Percentiles rank a stretch among this genome's conserved stretches.
Evolutionary conservation across 2,113 vertebrate genomes (phyloP).

Genomic region (Tragulus kanchil): DNA sequence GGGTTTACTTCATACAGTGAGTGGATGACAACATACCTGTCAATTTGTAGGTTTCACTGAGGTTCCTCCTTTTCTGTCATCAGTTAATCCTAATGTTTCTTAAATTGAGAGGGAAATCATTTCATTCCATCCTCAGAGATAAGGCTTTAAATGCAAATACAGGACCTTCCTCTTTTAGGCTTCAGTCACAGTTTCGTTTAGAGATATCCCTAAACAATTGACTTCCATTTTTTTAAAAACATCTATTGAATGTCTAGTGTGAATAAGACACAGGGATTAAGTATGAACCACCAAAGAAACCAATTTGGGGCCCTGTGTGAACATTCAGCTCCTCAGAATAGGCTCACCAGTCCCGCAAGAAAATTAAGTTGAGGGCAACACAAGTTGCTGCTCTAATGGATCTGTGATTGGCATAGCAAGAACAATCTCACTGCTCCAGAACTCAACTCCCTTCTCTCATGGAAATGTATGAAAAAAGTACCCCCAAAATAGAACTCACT

Average conservation of each 20-base stretch:
- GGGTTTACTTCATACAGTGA: not conserved
- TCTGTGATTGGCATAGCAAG: not conserved
- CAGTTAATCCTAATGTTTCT: not conserved
- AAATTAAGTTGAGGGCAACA: not conserved
- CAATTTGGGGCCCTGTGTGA: not conserved
- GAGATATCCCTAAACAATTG: not conserved
- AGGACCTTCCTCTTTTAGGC: not conserved
- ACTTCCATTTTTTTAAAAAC: not conserved
- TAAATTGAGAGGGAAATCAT: not conserved
- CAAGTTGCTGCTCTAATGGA: not conserved
- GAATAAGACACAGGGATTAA: not conserved
- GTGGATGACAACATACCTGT: not conserved
- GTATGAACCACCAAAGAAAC: not conserved
- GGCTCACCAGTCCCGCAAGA: not conserved
- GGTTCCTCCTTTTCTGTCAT: not conserved
- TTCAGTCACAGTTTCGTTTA: slow-evolving; percentile 19
- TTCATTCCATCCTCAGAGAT: not conserved
- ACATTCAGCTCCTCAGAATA: not conserved
- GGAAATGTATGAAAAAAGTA: not conserved
- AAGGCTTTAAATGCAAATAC: not conserved
- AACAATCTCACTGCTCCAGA: not conserved
- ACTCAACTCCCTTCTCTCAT: not conserved
- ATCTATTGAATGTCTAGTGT: not conserved
- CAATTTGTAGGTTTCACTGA: not conserved
- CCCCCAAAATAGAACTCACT: not conserved